Evolutionary conservation across 2,888 invertebrate genomes (phyloP).

Genomic region (Thereva unica): DNA sequence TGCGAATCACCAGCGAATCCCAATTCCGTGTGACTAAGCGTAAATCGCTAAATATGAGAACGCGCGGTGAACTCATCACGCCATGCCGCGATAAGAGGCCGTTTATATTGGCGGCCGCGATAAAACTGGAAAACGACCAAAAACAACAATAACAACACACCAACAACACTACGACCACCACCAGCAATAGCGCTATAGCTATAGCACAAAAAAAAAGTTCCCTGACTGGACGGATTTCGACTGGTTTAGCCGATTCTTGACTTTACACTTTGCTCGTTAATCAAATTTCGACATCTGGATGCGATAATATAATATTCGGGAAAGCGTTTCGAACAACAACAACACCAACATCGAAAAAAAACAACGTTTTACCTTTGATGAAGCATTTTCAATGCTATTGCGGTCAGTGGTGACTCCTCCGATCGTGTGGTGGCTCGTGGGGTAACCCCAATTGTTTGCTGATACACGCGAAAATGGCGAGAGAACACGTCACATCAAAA

Average conservation of each 20-base stretch:
- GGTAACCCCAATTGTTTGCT: conserved; percentile 32
- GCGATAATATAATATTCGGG: conserved; percentile 8
- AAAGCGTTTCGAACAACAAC: no score
- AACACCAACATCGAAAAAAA: not conserved
- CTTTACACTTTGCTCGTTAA: conserved; percentile 32
- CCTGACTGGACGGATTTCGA: conserved; percentile 15
- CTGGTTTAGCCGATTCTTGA: conserved; percentile 12
- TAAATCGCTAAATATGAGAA: conserved; percentile 33
- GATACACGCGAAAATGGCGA: conserved; percentile 27
- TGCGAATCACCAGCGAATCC: conserved; percentile 18
- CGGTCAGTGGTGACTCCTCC: conserved; percentile 17
- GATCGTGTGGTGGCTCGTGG: conserved; percentile 5
- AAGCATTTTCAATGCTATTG: conserved; percentile 16
- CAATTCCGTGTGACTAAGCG: conserved; percentile 41
- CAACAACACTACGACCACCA: no score
- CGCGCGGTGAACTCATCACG: conserved; percentile 38
- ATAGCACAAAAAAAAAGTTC: no score
- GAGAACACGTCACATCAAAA: conserved; percentile 14
- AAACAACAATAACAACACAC: not conserved
- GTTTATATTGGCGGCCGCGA: conserved; percentile 26
- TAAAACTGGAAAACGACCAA: conserved; percentile 18
- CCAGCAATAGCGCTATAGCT: no score
- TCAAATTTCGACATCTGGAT: conserved; percentile 11
- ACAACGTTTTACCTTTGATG: conserved; percentile 15
- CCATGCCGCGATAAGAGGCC: conserved; percentile 35